phyloP scores from a whole-genome alignment of 2,113 vertebrate species.

The Dipodomys spectabilis region DNA sequence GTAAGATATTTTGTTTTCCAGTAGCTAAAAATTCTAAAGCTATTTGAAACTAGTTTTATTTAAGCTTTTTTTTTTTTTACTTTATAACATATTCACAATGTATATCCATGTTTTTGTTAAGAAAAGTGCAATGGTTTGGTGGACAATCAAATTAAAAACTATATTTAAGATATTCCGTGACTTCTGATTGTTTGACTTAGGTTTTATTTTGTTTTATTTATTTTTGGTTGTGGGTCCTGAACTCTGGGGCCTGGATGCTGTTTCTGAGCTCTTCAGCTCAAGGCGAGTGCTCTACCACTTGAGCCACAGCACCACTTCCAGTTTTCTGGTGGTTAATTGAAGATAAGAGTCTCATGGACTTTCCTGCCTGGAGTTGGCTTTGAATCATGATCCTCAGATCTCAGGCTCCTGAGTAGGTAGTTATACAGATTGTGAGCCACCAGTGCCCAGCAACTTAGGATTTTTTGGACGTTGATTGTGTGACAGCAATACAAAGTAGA shows the following conservation, averaged over 20 bases:
- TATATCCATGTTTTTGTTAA: constrained; percentile 38
- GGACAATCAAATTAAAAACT: neutral
- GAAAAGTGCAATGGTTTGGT: neutral
- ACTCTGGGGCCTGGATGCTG: no score
- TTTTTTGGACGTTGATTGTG: neutral
- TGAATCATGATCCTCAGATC: no score
- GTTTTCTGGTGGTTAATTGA: no score
- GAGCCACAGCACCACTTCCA: no score
- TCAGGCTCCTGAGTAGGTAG: no score
- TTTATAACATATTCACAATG: neutral
- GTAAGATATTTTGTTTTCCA: constrained; percentile 23
- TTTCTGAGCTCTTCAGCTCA: no score
- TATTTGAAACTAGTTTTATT: constrained; percentile 38
- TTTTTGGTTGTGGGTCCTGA: no score
- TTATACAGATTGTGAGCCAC: no score
- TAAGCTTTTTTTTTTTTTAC: neutral
- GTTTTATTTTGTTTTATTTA: neutral
- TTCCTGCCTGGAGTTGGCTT: no score
- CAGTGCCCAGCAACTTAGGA: no score
- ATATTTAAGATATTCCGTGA: neutral
- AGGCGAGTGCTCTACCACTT: no score
- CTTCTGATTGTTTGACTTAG: neutral
- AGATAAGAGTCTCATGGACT: no score
- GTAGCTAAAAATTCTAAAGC: constrained; percentile 3
- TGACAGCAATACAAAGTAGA: neutral